Evolutionary conservation across 2,888 invertebrate species (phyloP), one percentile per base, ranked within the genome.

Genomic region (Siphonodentalium dalli): DNA sequence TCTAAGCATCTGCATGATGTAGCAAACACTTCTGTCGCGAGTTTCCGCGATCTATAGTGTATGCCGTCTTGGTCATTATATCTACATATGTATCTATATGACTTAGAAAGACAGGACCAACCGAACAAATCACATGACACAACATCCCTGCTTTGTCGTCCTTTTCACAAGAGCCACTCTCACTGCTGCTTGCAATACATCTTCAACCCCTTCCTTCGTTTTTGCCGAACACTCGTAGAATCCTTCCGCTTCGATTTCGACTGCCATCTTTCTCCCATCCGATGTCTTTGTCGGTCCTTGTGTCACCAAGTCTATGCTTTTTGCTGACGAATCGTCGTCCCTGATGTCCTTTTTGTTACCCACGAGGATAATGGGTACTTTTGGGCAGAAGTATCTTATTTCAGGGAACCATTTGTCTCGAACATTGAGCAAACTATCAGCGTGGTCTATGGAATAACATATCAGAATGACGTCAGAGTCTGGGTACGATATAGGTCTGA

Each of bases 311-410:
- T 26, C 18, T 18, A 47, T 21, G 26, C 39, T 39, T 38, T 26
- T 38, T 13, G 39, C 29, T 6, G 28, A 23, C 23, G 37, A 37
- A 7, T 37, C 21, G 23, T 47, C 47, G 39, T 26, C 39, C 13
- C 47, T 37, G 9, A 28, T 27, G 38, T 47, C 47, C 23, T 27
- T 47, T 47, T 47, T 47, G n/a, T 37, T 47, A 5, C 38, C 47
- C n/a, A 47, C 47, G 18, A 47, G 28, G 29, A 47, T 38, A 28
- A 47, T 28, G 20, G 47, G 47, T 11, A 38, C 38, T 11, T 29
- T 47, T 11, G 47, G 47, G 39, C 47, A 47, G 23, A 47, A 47
- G 29, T 47, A 39, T 29, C 21, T 47, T 27, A 47, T 39, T 38
- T 47, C 47, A 13, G 47, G 47, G 24, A 24, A 21, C 47, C 47